Percentiles rank a stretch among this genome's conserved stretches.
These are phyloP conservation scores for Astreopora myriophthalma DNA, from an alignment of 64 coral and sea anemone genomes.

Conservation along the genomic window DNA sequence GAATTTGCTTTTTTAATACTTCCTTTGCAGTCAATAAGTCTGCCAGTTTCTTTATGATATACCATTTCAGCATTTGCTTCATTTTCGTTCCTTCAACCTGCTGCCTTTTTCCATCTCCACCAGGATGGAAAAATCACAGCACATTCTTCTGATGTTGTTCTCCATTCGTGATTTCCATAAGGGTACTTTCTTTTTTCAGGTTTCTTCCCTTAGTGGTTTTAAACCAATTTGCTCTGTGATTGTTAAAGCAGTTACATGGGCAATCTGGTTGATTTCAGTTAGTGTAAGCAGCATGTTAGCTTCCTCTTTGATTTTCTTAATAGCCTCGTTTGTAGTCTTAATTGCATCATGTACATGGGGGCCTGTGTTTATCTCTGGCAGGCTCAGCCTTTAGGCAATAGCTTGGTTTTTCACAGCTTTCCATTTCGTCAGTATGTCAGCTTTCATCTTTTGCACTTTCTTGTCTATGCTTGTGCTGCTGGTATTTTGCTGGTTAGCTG, in stretches of 20 bases:
- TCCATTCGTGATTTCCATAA: not conserved
- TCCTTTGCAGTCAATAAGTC: not conserved
- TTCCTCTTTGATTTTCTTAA: not conserved
- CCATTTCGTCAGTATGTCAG: not conserved
- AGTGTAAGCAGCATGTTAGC: not conserved
- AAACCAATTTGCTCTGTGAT: not conserved
- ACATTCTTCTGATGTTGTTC: not conserved
- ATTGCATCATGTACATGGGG: not conserved
- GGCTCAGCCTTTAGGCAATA: not conserved
- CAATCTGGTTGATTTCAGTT: not conserved
- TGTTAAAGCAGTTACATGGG: not conserved
- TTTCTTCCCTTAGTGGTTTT: not conserved
- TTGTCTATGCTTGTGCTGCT: not conserved
- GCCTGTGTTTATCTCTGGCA: not conserved
- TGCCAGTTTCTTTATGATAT: not conserved
- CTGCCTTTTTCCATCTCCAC: too few relatives aligned
- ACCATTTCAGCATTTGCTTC: not conserved
- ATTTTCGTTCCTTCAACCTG: not conserved
- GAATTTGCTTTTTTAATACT: not conserved
- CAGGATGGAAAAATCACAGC: not conserved
- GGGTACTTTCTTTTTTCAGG: not conserved
- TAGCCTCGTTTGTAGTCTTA: not conserved
- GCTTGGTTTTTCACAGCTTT: not conserved
- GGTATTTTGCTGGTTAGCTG: not conserved
- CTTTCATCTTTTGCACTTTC: not conserved